Conservation (phyloP, 2,113 vertebrate genomes). For the Bambusicola thoracicus region DNA sequence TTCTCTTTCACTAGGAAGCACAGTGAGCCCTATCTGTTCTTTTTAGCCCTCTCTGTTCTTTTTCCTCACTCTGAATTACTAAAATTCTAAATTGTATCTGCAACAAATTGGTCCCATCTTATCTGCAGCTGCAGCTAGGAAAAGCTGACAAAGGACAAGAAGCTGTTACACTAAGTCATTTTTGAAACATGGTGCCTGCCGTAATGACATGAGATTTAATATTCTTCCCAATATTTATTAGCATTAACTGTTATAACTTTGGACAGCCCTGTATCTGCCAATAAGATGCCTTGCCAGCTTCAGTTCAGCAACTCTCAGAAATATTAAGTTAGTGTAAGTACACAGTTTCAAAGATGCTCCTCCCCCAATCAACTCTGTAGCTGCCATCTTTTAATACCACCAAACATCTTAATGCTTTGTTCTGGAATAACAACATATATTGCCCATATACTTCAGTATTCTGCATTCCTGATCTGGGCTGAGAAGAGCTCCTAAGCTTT, state of each 20-base stretch:
- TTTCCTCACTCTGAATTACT: neutral
- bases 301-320: no score
- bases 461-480: neutral
- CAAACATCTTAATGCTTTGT: neutral
- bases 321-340: neutral
- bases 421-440: neutral
- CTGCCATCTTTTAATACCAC: neutral
- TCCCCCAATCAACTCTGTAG: neutral
- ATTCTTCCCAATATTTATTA: neutral
- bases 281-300: neutral
- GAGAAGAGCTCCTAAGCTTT: neutral
- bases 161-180: neutral
- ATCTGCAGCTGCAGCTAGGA: rapidly evolving
- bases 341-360: neutral
- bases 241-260: neutral
- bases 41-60: no score
- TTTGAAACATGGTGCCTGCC: rapidly evolving
- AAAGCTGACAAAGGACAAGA: neutral
- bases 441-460: neutral
- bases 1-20: neutral
- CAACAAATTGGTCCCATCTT: neutral
- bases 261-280: neutral
- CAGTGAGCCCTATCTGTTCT: no score
- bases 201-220: neutral
- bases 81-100: neutral